A percentile compares a stretch with the other conserved stretches of the same genome.
These are phyloP conservation scores for Cavia aperea DNA, from an alignment of 2,113 vertebrate species.

Conservation along the genomic window DNA sequence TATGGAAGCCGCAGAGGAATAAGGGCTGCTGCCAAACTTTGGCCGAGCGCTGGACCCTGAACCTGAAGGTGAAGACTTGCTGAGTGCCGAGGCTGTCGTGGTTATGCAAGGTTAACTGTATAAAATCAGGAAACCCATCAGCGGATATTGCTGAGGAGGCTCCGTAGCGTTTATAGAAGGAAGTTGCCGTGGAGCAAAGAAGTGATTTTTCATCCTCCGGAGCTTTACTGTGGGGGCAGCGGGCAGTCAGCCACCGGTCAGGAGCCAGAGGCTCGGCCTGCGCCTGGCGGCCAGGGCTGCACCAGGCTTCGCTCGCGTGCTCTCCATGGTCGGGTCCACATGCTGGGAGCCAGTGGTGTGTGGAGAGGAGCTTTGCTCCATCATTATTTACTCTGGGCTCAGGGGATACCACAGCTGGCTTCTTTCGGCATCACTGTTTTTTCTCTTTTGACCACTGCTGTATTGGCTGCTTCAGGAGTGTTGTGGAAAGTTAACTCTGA, in stretches of 20 bases:
- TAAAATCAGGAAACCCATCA: constrained; percentile 14
- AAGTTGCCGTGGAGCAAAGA: not conserved
- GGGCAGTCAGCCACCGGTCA: not conserved
- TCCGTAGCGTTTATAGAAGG: constrained; percentile 17
- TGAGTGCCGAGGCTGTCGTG: not conserved
- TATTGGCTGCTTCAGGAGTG: not conserved
- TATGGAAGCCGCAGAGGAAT: not conserved
- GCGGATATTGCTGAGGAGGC: constrained; percentile 24
- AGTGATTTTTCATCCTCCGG: constrained; percentile 11
- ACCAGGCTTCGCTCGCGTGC: constrained; percentile 4
- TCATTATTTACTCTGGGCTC: constrained; percentile 65
- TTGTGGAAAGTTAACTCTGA: constrained; percentile 27
- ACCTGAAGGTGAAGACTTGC: not conserved
- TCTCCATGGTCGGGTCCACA: constrained; percentile 36
- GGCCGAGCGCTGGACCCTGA: not conserved
- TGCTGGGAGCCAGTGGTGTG: constrained; percentile 50
- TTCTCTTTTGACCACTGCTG: constrained; percentile 30
- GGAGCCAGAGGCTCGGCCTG: constrained; percentile 33
- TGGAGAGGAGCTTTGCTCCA: constrained; percentile 52
- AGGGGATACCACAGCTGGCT: constrained; percentile 58
- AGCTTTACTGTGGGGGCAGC: not conserved
- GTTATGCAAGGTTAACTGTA: not conserved
- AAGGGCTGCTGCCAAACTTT: not conserved
- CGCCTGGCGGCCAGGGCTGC: not conserved
- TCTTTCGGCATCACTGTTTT: constrained; percentile 45